Evolutionary conservation across 2,113 vertebrate species (phyloP).

Genomic region (Passer montanus): DNA sequence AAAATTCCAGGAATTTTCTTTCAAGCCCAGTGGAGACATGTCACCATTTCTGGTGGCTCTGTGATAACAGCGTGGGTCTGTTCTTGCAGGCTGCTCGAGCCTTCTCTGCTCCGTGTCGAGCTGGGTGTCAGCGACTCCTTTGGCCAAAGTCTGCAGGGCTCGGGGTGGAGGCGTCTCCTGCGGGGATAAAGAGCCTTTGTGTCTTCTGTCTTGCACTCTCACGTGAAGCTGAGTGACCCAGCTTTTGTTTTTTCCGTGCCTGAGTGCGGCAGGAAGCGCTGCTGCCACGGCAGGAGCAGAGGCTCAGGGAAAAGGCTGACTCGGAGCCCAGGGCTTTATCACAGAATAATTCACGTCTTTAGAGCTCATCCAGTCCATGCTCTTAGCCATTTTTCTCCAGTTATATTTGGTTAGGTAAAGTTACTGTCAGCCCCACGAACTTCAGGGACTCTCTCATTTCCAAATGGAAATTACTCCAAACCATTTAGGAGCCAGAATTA

Average conservation of each 20-base stretch:
- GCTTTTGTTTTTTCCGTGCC: not conserved
- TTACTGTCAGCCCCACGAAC: fast-evolving
- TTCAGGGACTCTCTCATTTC: not conserved
- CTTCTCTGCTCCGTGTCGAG: fast-evolving
- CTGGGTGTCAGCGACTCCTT: not conserved
- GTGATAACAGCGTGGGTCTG: fast-evolving
- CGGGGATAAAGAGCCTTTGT: not conserved
- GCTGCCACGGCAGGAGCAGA: not conserved
- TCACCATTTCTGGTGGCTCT: not conserved
- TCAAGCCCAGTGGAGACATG: not conserved
- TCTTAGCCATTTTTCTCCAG: not conserved
- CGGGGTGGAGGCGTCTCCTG: not conserved
- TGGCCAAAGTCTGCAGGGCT: not conserved
- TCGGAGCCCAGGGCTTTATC: not conserved
- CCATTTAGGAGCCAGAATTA: not conserved
- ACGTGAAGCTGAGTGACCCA: not conserved
- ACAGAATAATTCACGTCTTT: not conserved
- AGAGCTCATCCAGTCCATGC: not conserved
- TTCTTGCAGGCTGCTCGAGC: not conserved
- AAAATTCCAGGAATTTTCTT: not conserved
- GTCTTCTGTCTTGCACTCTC: not conserved
- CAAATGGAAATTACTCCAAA: not conserved
- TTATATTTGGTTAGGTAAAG: not conserved
- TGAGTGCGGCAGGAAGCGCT: not conserved
- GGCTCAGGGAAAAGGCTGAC: not conserved